phyloP scores from a whole-genome alignment of 2,113 vertebrate species.

The Falco punctatus region DNA sequence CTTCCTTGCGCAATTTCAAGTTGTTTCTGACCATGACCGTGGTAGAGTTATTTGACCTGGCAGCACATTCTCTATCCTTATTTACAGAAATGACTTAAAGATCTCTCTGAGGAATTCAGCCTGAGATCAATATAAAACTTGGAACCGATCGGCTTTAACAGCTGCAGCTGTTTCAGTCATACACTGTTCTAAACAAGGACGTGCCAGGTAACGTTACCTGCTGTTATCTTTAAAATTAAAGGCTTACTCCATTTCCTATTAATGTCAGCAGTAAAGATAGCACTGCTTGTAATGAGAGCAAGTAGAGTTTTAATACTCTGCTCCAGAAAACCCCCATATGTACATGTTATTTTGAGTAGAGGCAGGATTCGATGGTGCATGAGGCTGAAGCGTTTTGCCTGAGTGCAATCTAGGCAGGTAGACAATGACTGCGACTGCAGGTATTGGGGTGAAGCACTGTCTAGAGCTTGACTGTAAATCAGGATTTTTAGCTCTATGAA shows the following conservation, averaged over 20 bases:
- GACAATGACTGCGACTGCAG: background rate
- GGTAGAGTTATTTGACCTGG: background rate
- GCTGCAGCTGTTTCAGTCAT: background rate
- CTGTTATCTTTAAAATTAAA: background rate
- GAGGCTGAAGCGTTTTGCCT: background rate
- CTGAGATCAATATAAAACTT: background rate
- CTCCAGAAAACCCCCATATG: background rate
- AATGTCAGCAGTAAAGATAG: background rate
- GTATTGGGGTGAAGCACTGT: background rate
- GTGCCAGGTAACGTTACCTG: rapidly evolving
- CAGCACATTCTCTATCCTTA: background rate
- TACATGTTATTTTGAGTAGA: background rate
- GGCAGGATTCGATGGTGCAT: background rate
- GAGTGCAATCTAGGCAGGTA: background rate
- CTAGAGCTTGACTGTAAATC: background rate
- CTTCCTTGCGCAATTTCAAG: background rate
- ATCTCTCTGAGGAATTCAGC: background rate
- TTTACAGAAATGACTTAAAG: background rate
- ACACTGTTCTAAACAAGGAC: background rate
- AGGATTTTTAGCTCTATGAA: background rate
- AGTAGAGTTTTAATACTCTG: background rate
- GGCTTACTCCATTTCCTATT: background rate
- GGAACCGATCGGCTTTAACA: background rate
- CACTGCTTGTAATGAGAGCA: background rate
- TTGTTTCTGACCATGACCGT: background rate